phyloP scores from a whole-genome alignment of 2,888 invertebrate species.

The Philereme transversata region DNA sequence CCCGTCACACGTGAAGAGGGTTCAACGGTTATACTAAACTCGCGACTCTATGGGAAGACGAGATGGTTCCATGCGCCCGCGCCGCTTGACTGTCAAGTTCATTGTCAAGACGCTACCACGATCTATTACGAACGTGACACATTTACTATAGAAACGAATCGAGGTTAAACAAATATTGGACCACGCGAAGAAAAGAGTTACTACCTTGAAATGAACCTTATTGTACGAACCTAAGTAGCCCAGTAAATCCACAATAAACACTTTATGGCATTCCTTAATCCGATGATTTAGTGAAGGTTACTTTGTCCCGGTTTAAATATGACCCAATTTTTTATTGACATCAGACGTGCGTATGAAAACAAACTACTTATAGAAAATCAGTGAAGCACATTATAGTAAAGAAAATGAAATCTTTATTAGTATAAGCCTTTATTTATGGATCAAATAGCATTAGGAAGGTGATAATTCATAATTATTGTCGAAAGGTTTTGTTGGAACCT shows the following conservation, averaged over 20 bases:
- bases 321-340: constrained; percentile 62
- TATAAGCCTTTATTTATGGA: constrained; percentile 64
- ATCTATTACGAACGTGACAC: constrained; percentile 62
- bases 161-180: constrained; percentile 59
- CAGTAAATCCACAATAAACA: constrained; percentile 45
- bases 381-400: constrained; percentile 53
- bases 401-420: constrained; percentile 63
- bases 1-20: constrained; percentile 77
- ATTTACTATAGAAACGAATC: constrained; percentile 55
- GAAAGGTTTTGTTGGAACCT: constrained; percentile 34
- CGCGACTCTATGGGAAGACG: constrained; percentile 31
- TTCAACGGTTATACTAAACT: constrained; percentile 38
- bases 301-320: constrained; percentile 49
- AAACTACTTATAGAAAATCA: constrained; percentile 55
- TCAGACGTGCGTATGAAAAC: constrained; percentile 65
- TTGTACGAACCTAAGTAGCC: constrained; percentile 44
- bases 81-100: constrained; percentile 69
- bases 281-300: constrained; percentile 54
- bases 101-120: constrained; percentile 66
- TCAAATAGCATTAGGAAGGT: constrained; percentile 52
- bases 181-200: constrained; percentile 47
- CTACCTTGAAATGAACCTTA: constrained; percentile 45
- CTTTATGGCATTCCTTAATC: constrained; percentile 55
- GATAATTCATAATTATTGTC: constrained; percentile 48
- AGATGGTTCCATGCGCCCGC: constrained; percentile 23